phyloP scores from a whole-genome alignment of 2,113 vertebrate species.

The Abramis brama region DNA sequence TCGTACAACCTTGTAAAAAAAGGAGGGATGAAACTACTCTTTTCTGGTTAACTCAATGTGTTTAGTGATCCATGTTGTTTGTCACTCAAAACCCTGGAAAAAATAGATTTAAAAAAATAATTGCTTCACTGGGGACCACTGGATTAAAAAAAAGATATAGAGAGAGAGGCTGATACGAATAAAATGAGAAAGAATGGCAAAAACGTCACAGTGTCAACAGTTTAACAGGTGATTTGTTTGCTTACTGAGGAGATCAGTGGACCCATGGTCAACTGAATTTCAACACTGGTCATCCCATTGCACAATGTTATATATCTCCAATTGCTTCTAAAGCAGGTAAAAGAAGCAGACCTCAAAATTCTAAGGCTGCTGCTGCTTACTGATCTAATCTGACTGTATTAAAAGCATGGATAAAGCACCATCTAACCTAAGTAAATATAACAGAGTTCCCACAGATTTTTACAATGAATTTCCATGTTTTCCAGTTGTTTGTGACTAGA shows the following conservation, averaged over 20 bases:
- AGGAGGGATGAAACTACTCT: no score
- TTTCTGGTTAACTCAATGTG: no score
- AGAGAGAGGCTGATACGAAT: not conserved
- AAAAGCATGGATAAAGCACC: not conserved
- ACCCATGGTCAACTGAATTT: conserved; percentile 24
- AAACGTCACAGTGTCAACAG: not conserved
- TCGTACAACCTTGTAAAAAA: no score
- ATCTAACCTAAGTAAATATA: not conserved
- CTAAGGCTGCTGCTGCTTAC: not conserved
- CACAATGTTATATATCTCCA: not conserved
- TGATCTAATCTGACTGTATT: not conserved
- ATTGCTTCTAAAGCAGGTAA: not conserved
- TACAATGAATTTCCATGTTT: not conserved
- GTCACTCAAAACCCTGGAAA: no score
- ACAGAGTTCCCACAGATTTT: not conserved
- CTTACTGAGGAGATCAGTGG: conserved; percentile 27
- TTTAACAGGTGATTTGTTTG: conserved; percentile 34
- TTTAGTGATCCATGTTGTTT: no score
- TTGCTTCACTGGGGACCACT: not conserved
- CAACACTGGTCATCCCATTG: not conserved
- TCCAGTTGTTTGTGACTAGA: not conserved
- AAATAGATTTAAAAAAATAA: no score
- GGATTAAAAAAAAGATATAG: not conserved
- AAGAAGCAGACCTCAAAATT: not conserved
- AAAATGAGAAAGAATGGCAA: not conserved